phyloP scores from a whole-genome alignment of 2,888 invertebrate genomes.

The Lycophotia porphyrea region DNA sequence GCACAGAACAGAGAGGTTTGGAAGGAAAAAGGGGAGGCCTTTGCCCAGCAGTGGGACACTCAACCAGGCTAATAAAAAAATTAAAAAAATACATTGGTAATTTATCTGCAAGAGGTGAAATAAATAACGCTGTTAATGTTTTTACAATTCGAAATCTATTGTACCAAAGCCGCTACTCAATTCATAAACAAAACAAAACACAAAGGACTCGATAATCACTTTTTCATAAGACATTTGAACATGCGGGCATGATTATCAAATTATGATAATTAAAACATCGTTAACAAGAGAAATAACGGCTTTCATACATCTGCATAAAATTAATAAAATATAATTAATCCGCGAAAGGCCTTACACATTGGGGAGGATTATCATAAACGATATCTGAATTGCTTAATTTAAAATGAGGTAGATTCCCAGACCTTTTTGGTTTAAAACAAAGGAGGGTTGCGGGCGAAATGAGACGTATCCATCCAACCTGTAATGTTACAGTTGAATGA shows the following conservation, averaged over 20 bases:
- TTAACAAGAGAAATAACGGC: slow-evolving; percentile 56
- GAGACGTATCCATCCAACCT: slow-evolving; percentile 1
- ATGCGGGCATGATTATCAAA: slow-evolving; percentile 49
- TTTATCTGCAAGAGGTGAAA: background rate
- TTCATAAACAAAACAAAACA: slow-evolving; percentile 35
- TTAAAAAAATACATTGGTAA: background rate
- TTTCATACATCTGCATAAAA: slow-evolving; percentile 69
- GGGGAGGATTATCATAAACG: slow-evolving; percentile 70
- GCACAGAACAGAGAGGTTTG: too few species aligned
- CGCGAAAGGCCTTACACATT: slow-evolving; percentile 61
- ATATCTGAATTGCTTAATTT: slow-evolving; percentile 76
- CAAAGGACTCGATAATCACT: slow-evolving; percentile 39
- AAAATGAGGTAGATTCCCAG: slow-evolving; percentile 63
- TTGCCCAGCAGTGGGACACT: too few species aligned
- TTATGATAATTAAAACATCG: slow-evolving; percentile 56
- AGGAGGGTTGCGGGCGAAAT: slow-evolving; percentile 43
- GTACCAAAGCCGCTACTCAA: background rate
- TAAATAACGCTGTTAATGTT: background rate
- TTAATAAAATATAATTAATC: slow-evolving; percentile 69
- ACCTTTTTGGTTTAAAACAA: slow-evolving; percentile 57
- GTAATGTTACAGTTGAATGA: slow-evolving; percentile 20
- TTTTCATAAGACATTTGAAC: slow-evolving; percentile 41
- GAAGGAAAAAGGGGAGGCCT: too few species aligned
- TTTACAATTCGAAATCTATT: background rate
- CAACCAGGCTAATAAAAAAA: too few species aligned